A percentile compares a stretch with the other conserved stretches of the same genome.
phyloP scores from a whole-genome alignment of 2,888 invertebrate genomes.

The Carcina quercana region DNA sequence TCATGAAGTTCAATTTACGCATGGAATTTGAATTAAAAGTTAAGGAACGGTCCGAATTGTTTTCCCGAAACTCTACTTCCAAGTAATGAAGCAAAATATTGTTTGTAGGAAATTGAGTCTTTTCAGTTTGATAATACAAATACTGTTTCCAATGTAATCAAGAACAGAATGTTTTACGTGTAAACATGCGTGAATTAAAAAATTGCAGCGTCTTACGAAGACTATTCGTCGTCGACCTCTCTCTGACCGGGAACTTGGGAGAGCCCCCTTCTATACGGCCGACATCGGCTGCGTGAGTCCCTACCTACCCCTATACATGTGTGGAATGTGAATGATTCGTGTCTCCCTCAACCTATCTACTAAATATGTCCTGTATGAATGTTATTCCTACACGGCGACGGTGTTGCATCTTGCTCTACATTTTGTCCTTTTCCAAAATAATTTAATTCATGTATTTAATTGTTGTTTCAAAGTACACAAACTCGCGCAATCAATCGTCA shows the following conservation, averaged over 20 bases:
- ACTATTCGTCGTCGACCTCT: conserved; percentile 82
- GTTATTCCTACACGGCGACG: conserved; percentile 33
- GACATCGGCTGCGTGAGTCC: conserved; percentile 68
- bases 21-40: no score
- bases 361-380: conserved; percentile 36
- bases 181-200: conserved; percentile 72
- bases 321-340: conserved; percentile 65
- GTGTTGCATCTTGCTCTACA: conserved; percentile 45
- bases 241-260: conserved; percentile 75
- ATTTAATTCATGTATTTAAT: conserved; percentile 17
- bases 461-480: background rate
- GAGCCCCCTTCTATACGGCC: conserved; percentile 62
- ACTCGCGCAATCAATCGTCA: background rate
- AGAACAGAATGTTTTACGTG: no score
- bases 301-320: conserved; percentile 59
- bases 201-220: conserved; percentile 82
- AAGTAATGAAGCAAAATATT: no score
- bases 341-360: conserved; percentile 30
- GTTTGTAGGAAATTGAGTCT: no score
- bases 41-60: no score
- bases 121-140: no score
- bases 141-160: no score
- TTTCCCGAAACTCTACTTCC: no score
- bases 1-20: no score
- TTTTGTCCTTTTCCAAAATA: conserved; percentile 6